phyloP scores from a whole-genome alignment of 2,888 invertebrate genomes.

The Selenia dentaria region DNA sequence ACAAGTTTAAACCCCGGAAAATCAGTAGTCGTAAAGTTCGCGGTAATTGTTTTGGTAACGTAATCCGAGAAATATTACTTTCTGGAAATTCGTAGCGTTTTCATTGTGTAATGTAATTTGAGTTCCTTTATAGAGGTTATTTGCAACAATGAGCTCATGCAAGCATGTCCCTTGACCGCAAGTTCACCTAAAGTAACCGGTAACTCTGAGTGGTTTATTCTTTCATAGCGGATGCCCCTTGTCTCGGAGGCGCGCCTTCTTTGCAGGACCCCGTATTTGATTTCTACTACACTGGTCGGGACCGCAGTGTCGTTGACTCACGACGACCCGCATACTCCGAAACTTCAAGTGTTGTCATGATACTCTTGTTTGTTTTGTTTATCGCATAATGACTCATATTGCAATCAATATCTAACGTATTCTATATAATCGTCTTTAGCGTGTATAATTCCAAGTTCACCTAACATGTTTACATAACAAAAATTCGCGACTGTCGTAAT shows the following conservation, averaged over 20 bases:
- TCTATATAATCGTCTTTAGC: too few species aligned
- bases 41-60: too few species aligned
- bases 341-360: constrained; percentile 7
- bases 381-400: constrained; percentile 6
- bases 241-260: constrained; percentile 13
- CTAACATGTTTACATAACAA: constrained; percentile 10
- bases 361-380: constrained; percentile 4
- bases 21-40: too few species aligned
- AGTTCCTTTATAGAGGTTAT: constrained; percentile 36
- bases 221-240: constrained; percentile 2
- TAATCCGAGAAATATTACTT: constrained; percentile 24
- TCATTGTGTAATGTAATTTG: constrained; percentile 29
- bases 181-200: constrained; percentile 12
- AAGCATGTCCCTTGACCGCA: constrained; percentile 47
- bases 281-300: neutral
- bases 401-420: constrained; percentile 2
- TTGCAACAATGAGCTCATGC: constrained; percentile 56
- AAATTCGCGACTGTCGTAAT: constrained; percentile 1
- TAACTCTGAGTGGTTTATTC: neutral
- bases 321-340: constrained; percentile 20
- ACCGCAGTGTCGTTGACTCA: constrained; percentile 37
- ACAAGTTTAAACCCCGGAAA: too few species aligned
- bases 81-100: constrained; percentile 25
- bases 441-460: neutral
- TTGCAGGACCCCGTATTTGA: constrained; percentile 8